Base-by-base conservation (phyloP, 2,113 vertebrate genomes). In the Corythoichthys intestinalis region DNA sequence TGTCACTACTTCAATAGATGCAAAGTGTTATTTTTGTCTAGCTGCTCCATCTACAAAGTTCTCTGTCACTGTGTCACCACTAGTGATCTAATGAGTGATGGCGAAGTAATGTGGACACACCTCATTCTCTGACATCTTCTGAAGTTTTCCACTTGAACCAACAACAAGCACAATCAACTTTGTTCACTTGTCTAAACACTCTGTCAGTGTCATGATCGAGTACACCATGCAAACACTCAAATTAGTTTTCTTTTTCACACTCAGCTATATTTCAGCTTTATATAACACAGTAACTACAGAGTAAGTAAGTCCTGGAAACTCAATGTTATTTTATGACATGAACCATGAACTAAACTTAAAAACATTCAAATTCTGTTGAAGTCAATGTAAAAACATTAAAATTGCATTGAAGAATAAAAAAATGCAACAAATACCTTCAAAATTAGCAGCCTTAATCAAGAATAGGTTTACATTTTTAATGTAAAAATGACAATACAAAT, bases 141-240 rank as follows among this genome's bases (percentile, higher is more conserved):
- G 35, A 73, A 69, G 58, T 66, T 41, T 63, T 54, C 47, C 69
- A 65, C 59, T 66, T 67, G 64, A 62, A 12, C 66, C 72, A 61
- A 77, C 70, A 78, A 17, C 39, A 44, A 34, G 53, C 62, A 80
- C 69, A 65, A 72, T 48, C 8, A 20, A 9, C 60, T 62, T 62
- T 62, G 60, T 62, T 46, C 11, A 62, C 60, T 60, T 39, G 58
- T 39, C 58, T 62, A 44, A 44, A 62, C 60, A 61, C 38, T 17
- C 14, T 9, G 66, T 58, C 56, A 56, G 49, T 2, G 65, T 7
- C 54, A 8, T 14, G 68, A 68, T 4, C 8, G 35, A 70, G 63
- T 0, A 35, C 38, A 38, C 56, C 71, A 4, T 70, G 69, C 64
- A 83, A 81, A 78, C 56, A 59, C 60, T 46, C 3, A 39, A 62